Percentiles rank a stretch among this genome's conserved stretches.
These are phyloP conservation scores for Clistopyga incitator DNA, from an alignment of 2,888 invertebrate species.

Conservation along the genomic window DNA sequence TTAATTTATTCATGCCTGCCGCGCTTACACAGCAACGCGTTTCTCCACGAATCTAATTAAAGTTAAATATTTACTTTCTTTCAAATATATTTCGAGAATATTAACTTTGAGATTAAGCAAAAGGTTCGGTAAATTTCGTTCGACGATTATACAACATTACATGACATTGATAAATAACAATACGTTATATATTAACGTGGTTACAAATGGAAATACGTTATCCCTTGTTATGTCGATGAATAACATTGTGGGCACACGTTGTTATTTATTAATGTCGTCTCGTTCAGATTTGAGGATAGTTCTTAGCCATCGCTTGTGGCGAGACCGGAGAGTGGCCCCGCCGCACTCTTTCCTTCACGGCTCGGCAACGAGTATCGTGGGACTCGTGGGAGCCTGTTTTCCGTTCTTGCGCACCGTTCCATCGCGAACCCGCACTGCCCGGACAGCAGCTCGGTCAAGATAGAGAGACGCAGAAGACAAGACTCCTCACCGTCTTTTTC, in stretches of 20 bases:
- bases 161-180: too few relatives aligned
- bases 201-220: too few relatives aligned
- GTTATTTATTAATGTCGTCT: background rate
- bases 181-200: too few relatives aligned
- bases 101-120: too few relatives aligned
- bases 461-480: constrained; percentile 38
- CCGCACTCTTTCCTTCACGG: constrained; percentile 74
- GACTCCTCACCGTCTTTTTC: constrained; percentile 48
- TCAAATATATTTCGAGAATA: too few relatives aligned
- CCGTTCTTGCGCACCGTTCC: constrained; percentile 74
- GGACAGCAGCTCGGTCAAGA: constrained; percentile 31
- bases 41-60: too few relatives aligned
- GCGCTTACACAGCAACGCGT: too few relatives aligned
- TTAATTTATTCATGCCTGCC: too few relatives aligned
- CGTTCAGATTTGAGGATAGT: constrained; percentile 52
- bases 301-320: constrained; percentile 49
- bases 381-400: constrained; percentile 79
- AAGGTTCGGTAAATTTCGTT: too few relatives aligned
- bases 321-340: constrained; percentile 68
- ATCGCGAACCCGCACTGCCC: constrained; percentile 59
- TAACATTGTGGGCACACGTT: background rate
- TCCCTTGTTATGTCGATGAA: too few relatives aligned
- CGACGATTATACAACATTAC: too few relatives aligned
- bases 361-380: constrained; percentile 75
- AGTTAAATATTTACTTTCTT: too few relatives aligned